Base-by-base conservation (phyloP, 2,113 vertebrate species). In the Camelus bactrianus region DNA sequence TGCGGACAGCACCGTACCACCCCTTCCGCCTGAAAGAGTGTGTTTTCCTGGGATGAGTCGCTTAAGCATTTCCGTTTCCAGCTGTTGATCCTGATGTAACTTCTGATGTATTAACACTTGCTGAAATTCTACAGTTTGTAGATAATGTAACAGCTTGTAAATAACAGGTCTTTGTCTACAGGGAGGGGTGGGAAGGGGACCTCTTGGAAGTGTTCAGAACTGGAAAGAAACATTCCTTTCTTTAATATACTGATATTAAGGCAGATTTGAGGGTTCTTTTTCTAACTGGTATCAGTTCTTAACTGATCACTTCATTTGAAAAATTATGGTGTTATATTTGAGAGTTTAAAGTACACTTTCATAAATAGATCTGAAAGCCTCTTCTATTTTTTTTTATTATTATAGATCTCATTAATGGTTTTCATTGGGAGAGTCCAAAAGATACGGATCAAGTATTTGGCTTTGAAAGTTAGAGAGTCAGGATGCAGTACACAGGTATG, bases 381-480 rank as follows among this genome's bases (percentile, higher is more conserved):
- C 7, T 94, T 9, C 50, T 58, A 67, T 79, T 91, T 79, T 91
- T 79, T 42, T 42, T 89, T 46, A 17, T 83, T 5, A 83, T 35
- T 32, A 56, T 54, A 30, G 54, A 58, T 50, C 10, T 84, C 24
- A 67, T 26, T 70, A 56, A 79, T 89, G 42, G 12, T 46, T 79
- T 48, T 70, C 38, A 28, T 38, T 67, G 30, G 70, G 48, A 46
- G 11, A 70, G 22, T 4, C 24, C 56, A 89, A 77, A 83, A 46
- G 10, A n/a, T 62, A 75, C 0, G 32, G 22, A 60, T 67, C 48
- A 75, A 35, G 30, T 62, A 54, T 4, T 67, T 72, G 35, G 46
- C 42, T 90, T n/a, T 64, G 52, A 70, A 85, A 80, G 80, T 73
- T 82, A 96, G 26, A 85, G 64, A 93, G 48, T 72, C 35, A 67